phyloP scores from a whole-genome alignment of 2,113 vertebrate genomes.

The Bothrops jararaca region DNA sequence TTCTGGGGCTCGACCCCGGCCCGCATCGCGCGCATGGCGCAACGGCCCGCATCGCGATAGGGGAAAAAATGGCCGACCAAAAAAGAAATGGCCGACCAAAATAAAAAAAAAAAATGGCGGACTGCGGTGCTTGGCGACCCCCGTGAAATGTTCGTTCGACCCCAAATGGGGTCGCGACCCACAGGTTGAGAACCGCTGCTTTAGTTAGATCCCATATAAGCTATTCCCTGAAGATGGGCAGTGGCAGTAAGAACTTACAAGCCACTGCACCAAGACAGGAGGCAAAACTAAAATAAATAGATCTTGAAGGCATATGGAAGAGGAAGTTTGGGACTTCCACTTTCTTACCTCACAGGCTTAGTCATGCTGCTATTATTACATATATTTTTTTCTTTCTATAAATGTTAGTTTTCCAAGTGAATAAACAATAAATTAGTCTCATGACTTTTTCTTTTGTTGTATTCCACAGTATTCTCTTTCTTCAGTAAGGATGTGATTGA shows the following conservation, averaged over 20 bases:
- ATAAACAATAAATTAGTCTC: not conserved
- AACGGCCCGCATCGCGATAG: no score
- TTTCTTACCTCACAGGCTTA: not conserved
- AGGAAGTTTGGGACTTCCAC: not conserved
- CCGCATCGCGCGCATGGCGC: no score
- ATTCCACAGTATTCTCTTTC: not conserved
- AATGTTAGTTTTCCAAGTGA: not conserved
- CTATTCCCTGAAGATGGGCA: not conserved
- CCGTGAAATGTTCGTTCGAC: no score
- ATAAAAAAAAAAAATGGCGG: no score
- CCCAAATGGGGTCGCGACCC: no score
- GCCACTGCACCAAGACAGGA: not conserved
- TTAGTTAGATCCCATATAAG: not conserved
- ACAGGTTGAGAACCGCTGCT: no score
- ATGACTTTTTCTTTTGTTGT: not conserved
- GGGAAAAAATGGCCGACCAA: no score
- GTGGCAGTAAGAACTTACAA: not conserved
- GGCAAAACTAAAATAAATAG: not conserved
- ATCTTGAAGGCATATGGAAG: not conserved
- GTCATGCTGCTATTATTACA: not conserved
- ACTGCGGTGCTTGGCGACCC: no score
- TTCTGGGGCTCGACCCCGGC: no score
- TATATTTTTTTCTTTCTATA: not conserved
- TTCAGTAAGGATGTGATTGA: not conserved
- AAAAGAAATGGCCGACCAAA: no score